Conservation (phyloP, 2,113 vertebrate genomes). For the Siniperca chuatsi region DNA sequence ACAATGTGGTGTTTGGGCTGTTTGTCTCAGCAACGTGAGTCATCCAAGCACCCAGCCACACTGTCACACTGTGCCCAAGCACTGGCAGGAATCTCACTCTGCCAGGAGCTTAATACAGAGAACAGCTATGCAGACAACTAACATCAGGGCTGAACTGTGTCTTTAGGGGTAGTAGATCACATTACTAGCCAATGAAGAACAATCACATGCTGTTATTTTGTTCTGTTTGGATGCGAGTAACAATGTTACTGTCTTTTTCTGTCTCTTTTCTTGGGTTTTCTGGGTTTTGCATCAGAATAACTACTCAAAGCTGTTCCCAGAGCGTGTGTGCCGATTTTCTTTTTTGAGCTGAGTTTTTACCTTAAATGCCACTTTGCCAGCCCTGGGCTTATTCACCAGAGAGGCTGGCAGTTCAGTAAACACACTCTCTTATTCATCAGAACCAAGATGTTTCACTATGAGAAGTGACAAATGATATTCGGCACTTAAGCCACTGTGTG, state of each 20-base stretch:
- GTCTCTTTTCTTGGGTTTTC: background rate
- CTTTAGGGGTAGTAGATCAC: constrained; percentile 10
- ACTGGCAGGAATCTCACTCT: constrained; percentile 28
- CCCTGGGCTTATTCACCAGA: background rate
- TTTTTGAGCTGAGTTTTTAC: constrained; percentile 42
- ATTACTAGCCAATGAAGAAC: constrained; percentile 22
- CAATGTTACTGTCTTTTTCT: background rate
- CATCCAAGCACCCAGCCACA: constrained; percentile 36
- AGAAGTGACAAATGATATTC: constrained; percentile 13
- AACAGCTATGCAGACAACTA: constrained; percentile 28
- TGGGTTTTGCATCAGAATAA: background rate
- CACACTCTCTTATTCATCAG: constrained; percentile 30
- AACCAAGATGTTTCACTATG: constrained; percentile 13
- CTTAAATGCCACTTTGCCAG: constrained; percentile 42
- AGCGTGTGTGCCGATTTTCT: constrained; percentile 16
- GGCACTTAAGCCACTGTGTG: background rate
- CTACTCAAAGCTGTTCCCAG: constrained; percentile 26
- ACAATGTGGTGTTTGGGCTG: constrained; percentile 28
- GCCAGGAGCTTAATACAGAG: constrained; percentile 31
- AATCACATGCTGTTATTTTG: constrained; percentile 18
- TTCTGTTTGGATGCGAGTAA: constrained; percentile 17
- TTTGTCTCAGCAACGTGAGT: constrained; percentile 46
- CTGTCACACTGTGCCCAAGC: constrained; percentile 20
- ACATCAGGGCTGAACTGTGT: constrained; percentile 10
- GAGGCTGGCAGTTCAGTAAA: background rate